phyloP scores from a whole-genome alignment of 2,888 invertebrate species.

The Timema podura region DNA sequence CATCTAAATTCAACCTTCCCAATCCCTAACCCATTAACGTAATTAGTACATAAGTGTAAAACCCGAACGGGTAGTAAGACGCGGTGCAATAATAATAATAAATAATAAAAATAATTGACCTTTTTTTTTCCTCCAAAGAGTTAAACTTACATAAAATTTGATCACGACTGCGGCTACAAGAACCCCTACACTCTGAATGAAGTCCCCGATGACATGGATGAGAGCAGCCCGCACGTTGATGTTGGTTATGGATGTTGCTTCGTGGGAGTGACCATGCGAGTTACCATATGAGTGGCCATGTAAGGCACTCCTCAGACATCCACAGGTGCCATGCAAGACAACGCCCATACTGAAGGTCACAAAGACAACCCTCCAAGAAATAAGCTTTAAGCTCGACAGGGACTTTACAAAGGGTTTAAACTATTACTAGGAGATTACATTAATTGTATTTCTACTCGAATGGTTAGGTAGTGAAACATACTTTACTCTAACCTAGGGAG shows the following conservation, averaged over 20 bases:
- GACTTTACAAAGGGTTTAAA: background rate
- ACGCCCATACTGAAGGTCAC: constrained; percentile 63
- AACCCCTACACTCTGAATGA: constrained; percentile 85
- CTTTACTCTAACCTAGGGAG: no score
- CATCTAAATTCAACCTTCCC: no score
- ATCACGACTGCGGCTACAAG: constrained; percentile 79
- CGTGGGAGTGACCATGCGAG: constrained; percentile 27
- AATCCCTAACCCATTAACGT: no score
- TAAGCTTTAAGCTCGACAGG: background rate
- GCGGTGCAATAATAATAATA: no score
- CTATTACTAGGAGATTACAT: background rate
- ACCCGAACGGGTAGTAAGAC: no score
- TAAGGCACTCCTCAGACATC: constrained; percentile 37
- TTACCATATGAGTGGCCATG: constrained; percentile 48
- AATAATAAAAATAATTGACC: no score
- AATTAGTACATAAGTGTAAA: no score
- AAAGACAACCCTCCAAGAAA: constrained; percentile 10
- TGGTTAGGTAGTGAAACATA: background rate
- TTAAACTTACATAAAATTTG: constrained; percentile 65
- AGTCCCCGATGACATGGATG: constrained; percentile 84
- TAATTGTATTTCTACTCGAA: background rate
- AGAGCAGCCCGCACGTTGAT: constrained; percentile 81
- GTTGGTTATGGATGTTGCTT: constrained; percentile 46
- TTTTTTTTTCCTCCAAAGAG: no score
- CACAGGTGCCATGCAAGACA: constrained; percentile 64